Conservation (phyloP, 2,113 vertebrate species). For the Notothenia coriiceps region DNA sequence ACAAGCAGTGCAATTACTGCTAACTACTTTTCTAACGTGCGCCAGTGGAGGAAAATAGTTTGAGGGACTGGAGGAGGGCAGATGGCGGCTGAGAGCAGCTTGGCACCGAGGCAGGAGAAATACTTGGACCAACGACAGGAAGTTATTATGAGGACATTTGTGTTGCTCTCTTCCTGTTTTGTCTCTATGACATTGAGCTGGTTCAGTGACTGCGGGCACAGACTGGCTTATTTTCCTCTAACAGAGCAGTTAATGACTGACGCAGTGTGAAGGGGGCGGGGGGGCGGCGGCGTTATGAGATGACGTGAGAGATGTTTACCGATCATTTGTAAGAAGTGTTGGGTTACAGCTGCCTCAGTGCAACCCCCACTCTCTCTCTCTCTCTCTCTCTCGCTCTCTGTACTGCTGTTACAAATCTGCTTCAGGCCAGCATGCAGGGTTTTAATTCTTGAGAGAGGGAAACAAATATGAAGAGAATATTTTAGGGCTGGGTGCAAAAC, state of each 20-base stretch:
- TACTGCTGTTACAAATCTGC: neutral
- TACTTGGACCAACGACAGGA: constrained; percentile 66
- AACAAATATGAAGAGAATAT: neutral
- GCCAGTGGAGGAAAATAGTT: neutral
- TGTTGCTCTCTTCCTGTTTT: constrained; percentile 74
- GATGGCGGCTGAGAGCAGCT: constrained; percentile 51
- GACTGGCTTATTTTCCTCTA: neutral
- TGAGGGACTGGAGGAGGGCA: constrained; percentile 25
- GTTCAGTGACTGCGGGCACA: constrained; percentile 17
- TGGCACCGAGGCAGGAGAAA: constrained; percentile 55
- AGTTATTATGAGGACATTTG: constrained; percentile 70
- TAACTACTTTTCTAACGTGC: no score
- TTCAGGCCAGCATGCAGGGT: neutral
- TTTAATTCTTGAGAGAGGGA: neutral
- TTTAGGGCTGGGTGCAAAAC: neutral
- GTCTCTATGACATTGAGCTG: constrained; percentile 44
- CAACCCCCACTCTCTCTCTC: constrained; percentile 2
- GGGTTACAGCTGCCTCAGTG: neutral
- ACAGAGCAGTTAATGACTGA: neutral
- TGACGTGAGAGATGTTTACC: constrained; percentile 9
- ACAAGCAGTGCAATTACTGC: no score
- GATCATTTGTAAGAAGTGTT: constrained; percentile 24
- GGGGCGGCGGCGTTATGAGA: neutral
- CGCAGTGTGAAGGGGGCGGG: neutral
- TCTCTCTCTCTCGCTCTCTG: neutral